phyloP scores from a whole-genome alignment of 2,797 vertebrate genomes.

The Phoxinus dragarum region DNA sequence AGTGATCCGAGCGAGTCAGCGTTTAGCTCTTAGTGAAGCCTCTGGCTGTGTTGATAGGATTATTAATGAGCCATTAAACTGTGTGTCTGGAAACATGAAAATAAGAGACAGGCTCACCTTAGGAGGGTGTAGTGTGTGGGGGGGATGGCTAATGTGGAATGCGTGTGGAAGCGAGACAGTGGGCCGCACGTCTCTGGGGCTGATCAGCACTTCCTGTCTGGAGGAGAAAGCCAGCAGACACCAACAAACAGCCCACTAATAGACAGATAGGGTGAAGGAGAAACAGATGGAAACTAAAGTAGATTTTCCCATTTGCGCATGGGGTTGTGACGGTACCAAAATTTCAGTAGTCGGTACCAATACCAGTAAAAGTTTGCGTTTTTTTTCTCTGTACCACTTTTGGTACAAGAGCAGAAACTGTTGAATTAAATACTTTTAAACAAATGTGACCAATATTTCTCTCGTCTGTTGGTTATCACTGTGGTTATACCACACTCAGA shows the following conservation, averaged over 20 bases:
- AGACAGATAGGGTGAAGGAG: background rate
- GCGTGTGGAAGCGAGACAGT: conserved; percentile 24
- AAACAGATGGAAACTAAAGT: background rate
- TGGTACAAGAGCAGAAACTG: no score
- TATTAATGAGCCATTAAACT: conserved; percentile 25
- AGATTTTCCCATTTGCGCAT: background rate
- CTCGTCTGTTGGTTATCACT: no score
- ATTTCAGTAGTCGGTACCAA: no score
- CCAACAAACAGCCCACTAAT: conserved; percentile 7
- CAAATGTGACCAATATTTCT: no score
- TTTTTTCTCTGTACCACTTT: no score
- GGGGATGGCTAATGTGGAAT: conserved; percentile 30
- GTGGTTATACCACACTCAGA: no score
- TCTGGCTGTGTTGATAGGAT: conserved; percentile 6
- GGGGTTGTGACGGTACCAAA: background rate
- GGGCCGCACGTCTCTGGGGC: conserved; percentile 20
- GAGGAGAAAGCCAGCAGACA: conserved; percentile 27
- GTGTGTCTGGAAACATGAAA: conserved; percentile 27
- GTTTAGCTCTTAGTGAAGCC: conserved; percentile 7
- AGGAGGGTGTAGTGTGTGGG: conserved; percentile 27
- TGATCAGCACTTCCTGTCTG: conserved; percentile 42
- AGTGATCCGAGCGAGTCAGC: conserved; percentile 9
- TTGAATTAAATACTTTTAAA: no score
- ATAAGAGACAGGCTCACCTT: conserved; percentile 22
- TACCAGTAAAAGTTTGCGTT: no score